phyloP scores from a whole-genome alignment of 2,797 vertebrate genomes.

The Coracias cyanogaster region DNA sequence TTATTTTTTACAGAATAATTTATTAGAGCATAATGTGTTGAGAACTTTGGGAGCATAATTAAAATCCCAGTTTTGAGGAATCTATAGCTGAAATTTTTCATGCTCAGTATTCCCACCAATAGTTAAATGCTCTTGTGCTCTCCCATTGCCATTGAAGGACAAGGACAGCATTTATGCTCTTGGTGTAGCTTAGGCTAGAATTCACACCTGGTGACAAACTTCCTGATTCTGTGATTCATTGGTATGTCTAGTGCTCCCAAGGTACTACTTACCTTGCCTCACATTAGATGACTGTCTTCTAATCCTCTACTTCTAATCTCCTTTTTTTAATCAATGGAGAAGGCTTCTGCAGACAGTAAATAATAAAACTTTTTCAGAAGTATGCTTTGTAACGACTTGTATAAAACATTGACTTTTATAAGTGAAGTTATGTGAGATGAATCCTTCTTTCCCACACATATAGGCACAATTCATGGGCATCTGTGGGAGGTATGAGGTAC shows the following conservation, averaged over 20 bases:
- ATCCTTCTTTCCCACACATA: neutral
- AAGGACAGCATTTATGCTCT: neutral
- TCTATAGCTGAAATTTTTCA: fast-evolving
- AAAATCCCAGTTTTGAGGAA: neutral
- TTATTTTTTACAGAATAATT: neutral
- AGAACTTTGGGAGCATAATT: neutral
- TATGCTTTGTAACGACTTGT: neutral
- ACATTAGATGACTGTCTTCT: neutral
- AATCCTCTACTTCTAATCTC: neutral
- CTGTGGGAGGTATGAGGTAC: neutral
- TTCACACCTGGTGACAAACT: neutral
- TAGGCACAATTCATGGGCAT: neutral
- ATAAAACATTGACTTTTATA: neutral
- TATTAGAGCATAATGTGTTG: neutral
- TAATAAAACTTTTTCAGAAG: neutral
- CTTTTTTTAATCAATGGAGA: neutral
- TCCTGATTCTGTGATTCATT: neutral
- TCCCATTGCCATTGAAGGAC: no score
- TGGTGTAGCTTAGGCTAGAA: neutral
- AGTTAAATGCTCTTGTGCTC: neutral
- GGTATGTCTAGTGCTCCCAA: neutral
- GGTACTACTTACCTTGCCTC: neutral
- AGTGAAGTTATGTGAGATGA: neutral
- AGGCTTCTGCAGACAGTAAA: neutral
- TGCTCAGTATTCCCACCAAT: neutral